Evolutionary conservation across 2,113 vertebrate species (phyloP), one percentile per base, ranked within the genome.

Genomic region (Myotis yumanensis): DNA sequence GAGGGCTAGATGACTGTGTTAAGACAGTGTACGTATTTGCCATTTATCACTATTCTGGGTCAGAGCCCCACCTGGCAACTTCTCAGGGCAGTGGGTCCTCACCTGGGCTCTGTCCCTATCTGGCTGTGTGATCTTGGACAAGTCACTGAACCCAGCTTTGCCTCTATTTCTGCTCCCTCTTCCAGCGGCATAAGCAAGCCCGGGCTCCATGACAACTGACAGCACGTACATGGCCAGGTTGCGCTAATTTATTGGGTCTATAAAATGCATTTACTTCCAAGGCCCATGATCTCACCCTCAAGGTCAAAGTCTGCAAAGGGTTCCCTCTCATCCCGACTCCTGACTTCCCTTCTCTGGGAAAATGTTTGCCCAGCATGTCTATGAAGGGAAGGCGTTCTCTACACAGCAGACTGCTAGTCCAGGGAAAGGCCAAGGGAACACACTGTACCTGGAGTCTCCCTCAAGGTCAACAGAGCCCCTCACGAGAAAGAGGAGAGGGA

Each of bases 201-300:
- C 64, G n/a, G 59, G 15, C 57, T 87, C 37, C 40, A 22, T 51
- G 79, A 64, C 81, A 92, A 43, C 84, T 85, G 82, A 57, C 11
- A 5, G 62, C 5, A 7, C 9, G 37, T 22, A 68, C 40, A 82
- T 37, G 72, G 76, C 28, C 0, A 7, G 72, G n/a, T 2, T 72
- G 37, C 43, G 18, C 62, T 59, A 17, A 66, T 96, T 96, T 96
- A 97, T 90, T 95, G 77, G 52, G n/a, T 88, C 95, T 90, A 93
- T 96, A 96, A 96, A 97, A 87, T 30, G 3, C 79, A 62, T 72
- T 76, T 81, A 40, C 80, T 94, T 48, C 89, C 76, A 96, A 68
- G 87, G 43, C 37, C 66, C 23, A 6, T 96, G 97, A 96, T 83
- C 52, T 97, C 94, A 97, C 22, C 66, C 64, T 80, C 0, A 2